A percentile compares a stretch with the other conserved stretches of the same genome.
These are phyloP conservation scores for Cepphus grylle DNA, from an alignment of 2,113 vertebrate genomes.

Conservation along the genomic window DNA sequence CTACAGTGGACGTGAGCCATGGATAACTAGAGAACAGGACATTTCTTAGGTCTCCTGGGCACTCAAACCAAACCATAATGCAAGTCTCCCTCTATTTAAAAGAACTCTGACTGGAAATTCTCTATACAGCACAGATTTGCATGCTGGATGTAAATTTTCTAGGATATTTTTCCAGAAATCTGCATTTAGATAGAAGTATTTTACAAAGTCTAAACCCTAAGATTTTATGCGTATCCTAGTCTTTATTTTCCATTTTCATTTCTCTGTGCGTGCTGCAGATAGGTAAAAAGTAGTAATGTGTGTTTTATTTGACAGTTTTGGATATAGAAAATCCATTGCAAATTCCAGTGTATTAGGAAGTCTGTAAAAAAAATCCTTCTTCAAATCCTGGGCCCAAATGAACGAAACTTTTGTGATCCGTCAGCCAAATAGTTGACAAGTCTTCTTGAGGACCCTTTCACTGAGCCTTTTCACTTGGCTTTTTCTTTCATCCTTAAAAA, in stretches of 20 bases:
- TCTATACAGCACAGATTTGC: constrained; percentile 17
- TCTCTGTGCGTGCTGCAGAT: neutral
- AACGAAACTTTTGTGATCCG: neutral
- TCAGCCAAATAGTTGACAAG: neutral
- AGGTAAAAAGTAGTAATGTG: neutral
- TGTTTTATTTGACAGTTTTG: neutral
- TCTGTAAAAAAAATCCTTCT: neutral
- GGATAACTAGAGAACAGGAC: neutral
- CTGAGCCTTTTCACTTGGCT: neutral
- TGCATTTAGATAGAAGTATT: constrained; percentile 72
- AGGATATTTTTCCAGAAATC: constrained; percentile 61
- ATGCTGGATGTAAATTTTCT: constrained; percentile 47
- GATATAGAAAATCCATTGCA: neutral
- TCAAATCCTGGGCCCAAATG: neutral
- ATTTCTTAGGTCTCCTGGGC: neutral
- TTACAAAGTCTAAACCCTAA: constrained; percentile 43
- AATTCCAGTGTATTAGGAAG: constrained; percentile 15
- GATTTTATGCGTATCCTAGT: constrained; percentile 41
- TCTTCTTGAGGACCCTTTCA: neutral
- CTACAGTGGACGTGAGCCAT: neutral
- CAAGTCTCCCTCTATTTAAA: neutral
- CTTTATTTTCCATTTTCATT: neutral
- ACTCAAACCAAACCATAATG: neutral
- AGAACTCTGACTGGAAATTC: neutral
- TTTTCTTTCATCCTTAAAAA: neutral